Percentiles rank a stretch among this genome's conserved stretches.
Conservation (phyloP, 2,113 vertebrate species). For the Narcine bancroftii region DNA sequence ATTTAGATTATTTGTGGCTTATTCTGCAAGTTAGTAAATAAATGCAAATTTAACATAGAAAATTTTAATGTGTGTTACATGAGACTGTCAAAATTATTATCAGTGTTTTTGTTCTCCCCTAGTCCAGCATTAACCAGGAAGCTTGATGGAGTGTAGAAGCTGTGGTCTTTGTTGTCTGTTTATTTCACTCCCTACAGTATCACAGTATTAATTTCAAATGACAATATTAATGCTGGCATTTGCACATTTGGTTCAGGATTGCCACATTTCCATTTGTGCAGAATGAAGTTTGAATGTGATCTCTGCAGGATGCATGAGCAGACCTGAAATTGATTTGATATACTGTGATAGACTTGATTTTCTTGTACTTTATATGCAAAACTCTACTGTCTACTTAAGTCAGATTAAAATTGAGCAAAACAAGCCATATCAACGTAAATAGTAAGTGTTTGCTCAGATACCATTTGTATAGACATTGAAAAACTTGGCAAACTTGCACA, state of each 20-base stretch:
- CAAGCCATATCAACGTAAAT: neutral
- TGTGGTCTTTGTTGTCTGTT: neutral
- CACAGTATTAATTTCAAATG: neutral
- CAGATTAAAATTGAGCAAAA: neutral
- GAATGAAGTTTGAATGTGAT: neutral
- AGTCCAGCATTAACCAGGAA: neutral
- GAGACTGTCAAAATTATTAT: neutral
- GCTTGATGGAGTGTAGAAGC: neutral
- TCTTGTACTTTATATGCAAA: neutral
- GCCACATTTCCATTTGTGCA: neutral
- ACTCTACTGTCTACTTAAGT: neutral
- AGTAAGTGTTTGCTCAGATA: neutral
- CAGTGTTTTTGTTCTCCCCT: neutral
- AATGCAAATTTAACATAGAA: neutral
- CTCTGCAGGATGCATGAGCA: neutral
- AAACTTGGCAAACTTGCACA: too few species aligned
- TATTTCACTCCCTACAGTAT: neutral
- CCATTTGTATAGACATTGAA: too few species aligned
- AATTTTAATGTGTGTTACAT: neutral
- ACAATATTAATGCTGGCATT: neutral
- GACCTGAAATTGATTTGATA: neutral
- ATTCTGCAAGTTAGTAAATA: neutral
- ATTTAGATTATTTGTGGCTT: neutral
- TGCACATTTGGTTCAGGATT: neutral
- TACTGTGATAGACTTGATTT: neutral